Base-by-base conservation (phyloP, 2,113 vertebrate genomes). In the Hystrix brachyura region DNA sequence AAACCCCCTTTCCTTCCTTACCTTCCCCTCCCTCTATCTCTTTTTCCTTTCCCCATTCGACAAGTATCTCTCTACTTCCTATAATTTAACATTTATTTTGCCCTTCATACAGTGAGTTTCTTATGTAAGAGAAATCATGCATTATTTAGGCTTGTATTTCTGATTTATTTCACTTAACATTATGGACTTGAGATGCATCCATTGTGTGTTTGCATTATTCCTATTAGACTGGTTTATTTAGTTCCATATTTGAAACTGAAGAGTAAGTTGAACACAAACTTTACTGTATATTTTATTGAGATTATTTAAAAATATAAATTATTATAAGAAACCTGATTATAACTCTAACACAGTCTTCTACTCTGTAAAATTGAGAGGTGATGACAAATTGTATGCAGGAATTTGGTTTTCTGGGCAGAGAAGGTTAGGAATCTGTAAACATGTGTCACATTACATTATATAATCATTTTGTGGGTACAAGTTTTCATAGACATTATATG, bases 231-330 rank as follows among this genome's bases (percentile, higher is more conserved):
- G 7, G 80, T 7, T 25, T 72, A 32, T 89, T 17, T 69, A 62
- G 10, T 84, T 94, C 94, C 78, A 76, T 76, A 25, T 69, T 90
- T 86, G 57, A 72, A 83, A 94, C 4, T 86, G 21, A 94, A 87
- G 81, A 27, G 65, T 79, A 92, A 46, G 27, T 79, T 83, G 15
- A 88, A 90, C 80, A 15, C 62, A 85, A 64, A 32, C 82, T 90
- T n/a, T 92, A 67, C 12, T 62, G 34, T 48, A 76, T 81, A 51
- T 84, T 89, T 89, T 59, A 46, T 72, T 51, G 62, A 80, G 27
- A 85, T 72, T 83, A 82, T 76, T 83, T 38, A 9, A 11, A 90
- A 55, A 86, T 69, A 57, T 8, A 1, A 79, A 13, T 74, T 79
- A 74, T 62, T 76, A 81, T 6, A 87, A 7, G 60, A 92, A 83